These are phyloP conservation scores for Ammospiza nelsoni DNA, from an alignment of 2,113 vertebrate genomes.

Conservation along the genomic window DNA sequence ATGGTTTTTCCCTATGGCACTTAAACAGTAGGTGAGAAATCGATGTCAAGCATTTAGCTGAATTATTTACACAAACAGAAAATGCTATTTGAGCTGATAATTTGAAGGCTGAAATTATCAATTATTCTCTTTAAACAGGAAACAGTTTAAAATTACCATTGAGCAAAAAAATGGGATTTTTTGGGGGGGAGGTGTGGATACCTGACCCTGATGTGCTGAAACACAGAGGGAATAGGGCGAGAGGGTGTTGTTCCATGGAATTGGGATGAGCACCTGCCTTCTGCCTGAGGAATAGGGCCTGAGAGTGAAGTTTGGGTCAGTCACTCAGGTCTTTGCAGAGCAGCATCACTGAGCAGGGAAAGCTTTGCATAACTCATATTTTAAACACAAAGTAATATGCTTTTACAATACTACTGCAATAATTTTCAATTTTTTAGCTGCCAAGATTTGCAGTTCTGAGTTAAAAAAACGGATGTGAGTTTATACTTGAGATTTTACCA, in stretches of 20 bases:
- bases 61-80: not conserved
- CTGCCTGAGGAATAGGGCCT: not conserved
- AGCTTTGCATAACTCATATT: not conserved
- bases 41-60: not conserved
- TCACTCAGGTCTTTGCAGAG: not conserved
- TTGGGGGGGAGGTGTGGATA: not conserved
- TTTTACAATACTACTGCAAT: not conserved
- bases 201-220: not conserved
- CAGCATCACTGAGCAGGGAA: not conserved
- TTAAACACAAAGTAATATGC: not conserved
- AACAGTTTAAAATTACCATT: not conserved
- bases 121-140: not conserved
- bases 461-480: not conserved
- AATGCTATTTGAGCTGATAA: not conserved
- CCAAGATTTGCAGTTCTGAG: not conserved
- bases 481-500: not conserved
- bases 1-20: not conserved
- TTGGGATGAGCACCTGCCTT: not conserved
- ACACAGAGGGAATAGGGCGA: not conserved
- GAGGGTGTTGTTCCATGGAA: not conserved
- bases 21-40: not conserved
- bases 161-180: not conserved
- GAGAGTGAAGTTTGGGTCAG: not conserved
- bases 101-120: not conserved
- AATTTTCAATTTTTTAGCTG: not conserved